Percentiles rank a stretch among this genome's conserved stretches.
phyloP scores from a whole-genome alignment of 2,888 invertebrate species.

The Cephus runcator region DNA sequence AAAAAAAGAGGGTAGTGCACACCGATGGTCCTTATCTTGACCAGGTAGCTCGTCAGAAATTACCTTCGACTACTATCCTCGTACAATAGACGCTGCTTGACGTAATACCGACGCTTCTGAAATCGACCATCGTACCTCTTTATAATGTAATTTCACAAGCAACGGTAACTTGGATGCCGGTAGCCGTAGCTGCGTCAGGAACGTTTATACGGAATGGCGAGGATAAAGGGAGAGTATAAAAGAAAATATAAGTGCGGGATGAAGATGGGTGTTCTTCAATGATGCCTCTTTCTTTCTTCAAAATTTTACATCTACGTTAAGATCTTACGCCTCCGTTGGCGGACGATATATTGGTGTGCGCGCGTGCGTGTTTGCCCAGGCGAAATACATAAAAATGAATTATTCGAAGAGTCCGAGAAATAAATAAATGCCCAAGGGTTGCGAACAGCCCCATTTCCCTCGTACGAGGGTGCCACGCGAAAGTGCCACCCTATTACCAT shows the following conservation, averaged over 20 bases:
- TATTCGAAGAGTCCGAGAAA: constrained; percentile 1
- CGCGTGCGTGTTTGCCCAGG: neutral
- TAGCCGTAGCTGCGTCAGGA: neutral
- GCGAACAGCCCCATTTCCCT: constrained; percentile 8
- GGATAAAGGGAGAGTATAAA: neutral
- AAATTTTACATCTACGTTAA: neutral
- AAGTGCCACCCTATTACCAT: constrained; percentile 1
- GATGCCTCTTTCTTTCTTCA: neutral
- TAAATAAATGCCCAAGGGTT: constrained; percentile 2
- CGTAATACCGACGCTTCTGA: neutral
- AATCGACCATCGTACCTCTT: neutral
- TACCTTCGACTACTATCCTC: neutral
- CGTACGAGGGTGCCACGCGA: neutral
- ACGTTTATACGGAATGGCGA: neutral
- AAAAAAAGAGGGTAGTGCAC: neutral
- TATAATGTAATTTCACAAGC: neutral
- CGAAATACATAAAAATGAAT: constrained; percentile 5
- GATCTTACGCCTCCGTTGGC: neutral
- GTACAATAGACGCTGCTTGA: neutral
- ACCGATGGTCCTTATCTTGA: neutral
- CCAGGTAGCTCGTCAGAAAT: neutral
- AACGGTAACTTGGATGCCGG: neutral
- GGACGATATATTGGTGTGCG: neutral
- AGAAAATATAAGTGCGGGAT: neutral
- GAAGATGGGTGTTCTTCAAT: neutral